Evolutionary conservation across 2,888 invertebrate genomes (phyloP).

Genomic region (Callyntrura sp.): DNA sequence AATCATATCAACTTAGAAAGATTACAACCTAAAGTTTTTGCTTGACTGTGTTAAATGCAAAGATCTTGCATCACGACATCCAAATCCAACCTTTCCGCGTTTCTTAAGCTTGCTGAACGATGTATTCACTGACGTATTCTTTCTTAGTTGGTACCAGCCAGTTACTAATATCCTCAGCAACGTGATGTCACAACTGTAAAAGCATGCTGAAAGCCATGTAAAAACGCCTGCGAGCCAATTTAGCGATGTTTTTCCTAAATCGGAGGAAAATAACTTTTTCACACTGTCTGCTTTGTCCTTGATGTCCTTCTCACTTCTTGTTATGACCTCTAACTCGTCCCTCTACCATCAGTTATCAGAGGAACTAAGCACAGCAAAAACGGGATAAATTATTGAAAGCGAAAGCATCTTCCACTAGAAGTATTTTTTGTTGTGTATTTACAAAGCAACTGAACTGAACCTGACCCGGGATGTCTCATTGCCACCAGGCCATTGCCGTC

Average conservation of each 20-base stretch:
- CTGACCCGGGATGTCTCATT: conserved; percentile 71
- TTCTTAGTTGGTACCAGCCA: too few relatives aligned
- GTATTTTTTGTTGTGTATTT: conserved; percentile 2
- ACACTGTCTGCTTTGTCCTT: conserved; percentile 4
- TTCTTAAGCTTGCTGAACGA: too few relatives aligned
- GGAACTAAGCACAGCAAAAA: not conserved
- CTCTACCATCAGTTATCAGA: not conserved
- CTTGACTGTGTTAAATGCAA: too few relatives aligned
- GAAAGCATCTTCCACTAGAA: conserved; percentile 53
- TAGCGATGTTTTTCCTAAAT: not conserved
- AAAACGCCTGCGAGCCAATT: not conserved
- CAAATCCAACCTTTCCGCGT: too few relatives aligned
- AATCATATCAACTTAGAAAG: too few relatives aligned
- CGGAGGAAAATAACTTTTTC: too few relatives aligned
- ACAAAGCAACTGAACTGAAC: conserved; percentile 64
- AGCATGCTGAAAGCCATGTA: not conserved
- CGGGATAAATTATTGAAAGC: conserved; percentile 13
- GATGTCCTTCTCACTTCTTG: not conserved
- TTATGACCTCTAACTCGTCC: conserved; percentile 18
- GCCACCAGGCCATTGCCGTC: too few relatives aligned
- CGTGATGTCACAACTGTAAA: conserved; percentile 18
- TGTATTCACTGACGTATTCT: too few relatives aligned
- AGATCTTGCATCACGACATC: too few relatives aligned
- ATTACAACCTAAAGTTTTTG: too few relatives aligned
- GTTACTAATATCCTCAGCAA: too few relatives aligned